phyloP scores from a whole-genome alignment of 2,888 invertebrate genomes.

The Clanis bilineata region DNA sequence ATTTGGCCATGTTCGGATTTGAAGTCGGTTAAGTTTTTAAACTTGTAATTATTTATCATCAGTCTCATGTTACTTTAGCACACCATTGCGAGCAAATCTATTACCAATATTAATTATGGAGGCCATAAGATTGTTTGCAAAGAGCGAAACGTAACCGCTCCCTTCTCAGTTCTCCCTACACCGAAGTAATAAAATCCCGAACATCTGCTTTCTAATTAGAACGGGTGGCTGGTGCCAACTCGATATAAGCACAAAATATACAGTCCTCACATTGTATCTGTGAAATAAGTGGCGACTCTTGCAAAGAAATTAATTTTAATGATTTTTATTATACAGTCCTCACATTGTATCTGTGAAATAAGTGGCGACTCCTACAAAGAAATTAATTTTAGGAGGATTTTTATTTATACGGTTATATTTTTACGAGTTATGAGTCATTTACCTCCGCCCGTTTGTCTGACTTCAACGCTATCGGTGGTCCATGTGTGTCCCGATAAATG shows the following conservation, averaged over 20 bases:
- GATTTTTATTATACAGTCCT: background rate
- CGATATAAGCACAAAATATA: conserved; percentile 19
- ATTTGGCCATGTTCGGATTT: too few species aligned
- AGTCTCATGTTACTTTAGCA: too few species aligned
- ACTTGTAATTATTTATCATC: too few species aligned
- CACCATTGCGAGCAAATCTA: background rate
- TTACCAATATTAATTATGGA: conserved; percentile 5
- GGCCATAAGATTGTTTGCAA: conserved; percentile 1
- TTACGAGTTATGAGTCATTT: too few species aligned
- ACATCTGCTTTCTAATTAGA: conserved; percentile 28
- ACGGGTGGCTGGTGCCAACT: conserved; percentile 24
- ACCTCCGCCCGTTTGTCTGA: too few species aligned
- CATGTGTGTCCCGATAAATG: too few species aligned
- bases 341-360: background rate
- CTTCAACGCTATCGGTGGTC: too few species aligned
- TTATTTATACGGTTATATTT: background rate
- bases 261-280: background rate
- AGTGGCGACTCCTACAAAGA: background rate
- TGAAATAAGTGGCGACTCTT: background rate
- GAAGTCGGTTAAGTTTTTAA: too few species aligned
- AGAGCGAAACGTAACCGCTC: background rate
- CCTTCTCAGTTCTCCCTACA: background rate
- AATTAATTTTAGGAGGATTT: background rate
- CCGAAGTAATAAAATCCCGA: conserved; percentile 23
- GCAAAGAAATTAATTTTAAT: background rate